These are phyloP conservation scores for Chaetops frenatus DNA, from an alignment of 2,113 vertebrate genomes.

Conservation along the genomic window DNA sequence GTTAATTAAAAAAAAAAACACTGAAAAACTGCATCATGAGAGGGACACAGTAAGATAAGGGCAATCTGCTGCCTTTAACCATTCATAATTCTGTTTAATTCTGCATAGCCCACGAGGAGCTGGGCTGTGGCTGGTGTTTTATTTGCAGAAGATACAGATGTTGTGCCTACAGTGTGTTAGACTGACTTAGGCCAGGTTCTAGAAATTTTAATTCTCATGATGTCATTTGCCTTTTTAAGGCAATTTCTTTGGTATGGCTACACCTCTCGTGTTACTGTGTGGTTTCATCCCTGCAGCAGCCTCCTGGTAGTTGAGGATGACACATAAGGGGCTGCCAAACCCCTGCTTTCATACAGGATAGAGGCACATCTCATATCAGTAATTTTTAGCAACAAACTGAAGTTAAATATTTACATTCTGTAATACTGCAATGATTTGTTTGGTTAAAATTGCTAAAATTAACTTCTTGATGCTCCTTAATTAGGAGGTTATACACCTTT, in stretches of 20 bases:
- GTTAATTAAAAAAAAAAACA: not conserved
- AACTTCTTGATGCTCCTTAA: not conserved
- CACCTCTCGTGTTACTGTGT: not conserved
- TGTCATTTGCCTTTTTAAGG: not conserved
- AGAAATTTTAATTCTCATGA: not conserved
- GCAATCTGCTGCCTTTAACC: not conserved
- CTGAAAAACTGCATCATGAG: not conserved
- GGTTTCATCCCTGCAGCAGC: not conserved
- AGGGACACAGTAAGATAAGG: too few species aligned
- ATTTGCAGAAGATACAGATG: not conserved
- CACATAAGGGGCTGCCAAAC: not conserved
- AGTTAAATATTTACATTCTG: not conserved
- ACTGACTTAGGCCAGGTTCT: not conserved
- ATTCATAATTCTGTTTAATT: not conserved
- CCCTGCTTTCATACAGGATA: not conserved
- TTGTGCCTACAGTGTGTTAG: not conserved
- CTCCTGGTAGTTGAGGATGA: not conserved
- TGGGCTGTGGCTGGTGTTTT: rapidly evolving
- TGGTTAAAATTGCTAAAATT: not conserved
- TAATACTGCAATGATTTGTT: not conserved
- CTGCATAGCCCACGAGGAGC: not conserved
- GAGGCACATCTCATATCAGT: not conserved
- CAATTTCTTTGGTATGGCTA: not conserved
- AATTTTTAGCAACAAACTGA: not conserved
- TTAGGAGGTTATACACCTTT: not conserved